Percentiles rank a stretch among this genome's conserved stretches.
phyloP scores from a whole-genome alignment of 2,113 vertebrate species.

The Trinectes maculatus region DNA sequence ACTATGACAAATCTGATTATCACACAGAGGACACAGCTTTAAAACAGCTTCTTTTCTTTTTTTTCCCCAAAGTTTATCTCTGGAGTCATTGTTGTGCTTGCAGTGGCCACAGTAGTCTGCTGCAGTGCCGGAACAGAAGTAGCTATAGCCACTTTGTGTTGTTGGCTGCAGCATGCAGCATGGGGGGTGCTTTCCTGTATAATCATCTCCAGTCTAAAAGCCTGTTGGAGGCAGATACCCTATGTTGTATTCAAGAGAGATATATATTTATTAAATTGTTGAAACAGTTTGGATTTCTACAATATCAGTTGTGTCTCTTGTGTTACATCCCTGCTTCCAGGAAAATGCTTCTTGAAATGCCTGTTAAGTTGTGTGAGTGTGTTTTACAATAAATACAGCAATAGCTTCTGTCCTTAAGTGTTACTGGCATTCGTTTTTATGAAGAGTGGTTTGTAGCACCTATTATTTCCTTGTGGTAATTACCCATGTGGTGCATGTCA shows the following conservation, averaged over 20 bases:
- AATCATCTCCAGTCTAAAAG: slow-evolving; percentile 33
- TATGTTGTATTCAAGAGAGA: slow-evolving; percentile 48
- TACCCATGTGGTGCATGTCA: slow-evolving; percentile 37
- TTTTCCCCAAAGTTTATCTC: slow-evolving; percentile 18
- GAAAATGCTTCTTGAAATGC: slow-evolving; percentile 49
- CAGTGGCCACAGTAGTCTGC: slow-evolving; percentile 22
- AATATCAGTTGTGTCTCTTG: slow-evolving; percentile 27
- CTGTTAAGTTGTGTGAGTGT: slow-evolving; percentile 28
- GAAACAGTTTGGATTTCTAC: slow-evolving; percentile 51
- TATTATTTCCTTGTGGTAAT: slow-evolving; percentile 32
- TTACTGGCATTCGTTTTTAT: slow-evolving; percentile 37
- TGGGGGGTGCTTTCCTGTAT: slow-evolving; percentile 8
- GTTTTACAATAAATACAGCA: slow-evolving; percentile 41
- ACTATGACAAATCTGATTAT: slow-evolving; percentile 27
- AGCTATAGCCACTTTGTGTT: slow-evolving; percentile 28
- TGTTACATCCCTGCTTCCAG: slow-evolving; percentile 31
- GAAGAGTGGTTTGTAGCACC: slow-evolving; percentile 66
- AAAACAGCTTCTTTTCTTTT: slow-evolving; percentile 11
- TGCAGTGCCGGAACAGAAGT: slow-evolving; percentile 24
- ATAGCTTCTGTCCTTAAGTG: slow-evolving; percentile 36
- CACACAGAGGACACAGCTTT: slow-evolving; percentile 27
- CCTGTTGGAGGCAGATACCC: slow-evolving; percentile 16
- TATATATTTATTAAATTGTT: slow-evolving; percentile 55
- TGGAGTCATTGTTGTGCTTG: slow-evolving; percentile 57
- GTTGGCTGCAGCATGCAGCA: slow-evolving; percentile 12